phyloP scores from a whole-genome alignment of 2,888 invertebrate genomes.

The Aphrophora alni region DNA sequence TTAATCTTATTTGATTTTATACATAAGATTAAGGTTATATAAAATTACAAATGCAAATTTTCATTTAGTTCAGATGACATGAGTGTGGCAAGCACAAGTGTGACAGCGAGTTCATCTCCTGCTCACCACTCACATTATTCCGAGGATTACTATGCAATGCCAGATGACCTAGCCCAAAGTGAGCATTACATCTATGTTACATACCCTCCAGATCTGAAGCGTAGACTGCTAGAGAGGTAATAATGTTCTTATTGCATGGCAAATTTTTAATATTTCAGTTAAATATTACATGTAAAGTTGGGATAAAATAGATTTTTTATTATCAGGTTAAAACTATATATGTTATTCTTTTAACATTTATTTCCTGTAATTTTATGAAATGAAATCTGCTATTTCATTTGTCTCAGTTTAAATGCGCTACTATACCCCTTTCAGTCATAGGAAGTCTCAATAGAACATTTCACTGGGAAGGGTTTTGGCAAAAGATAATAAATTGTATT shows the following conservation, averaged over 20 bases:
- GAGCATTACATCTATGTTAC: conserved; percentile 85
- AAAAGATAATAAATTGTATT: too few species aligned
- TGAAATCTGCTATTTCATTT: neutral
- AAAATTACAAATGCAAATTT: neutral
- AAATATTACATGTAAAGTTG: neutral
- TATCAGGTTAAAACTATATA: neutral
- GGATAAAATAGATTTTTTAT: neutral
- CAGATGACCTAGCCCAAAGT: conserved; percentile 52
- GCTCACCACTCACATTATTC: conserved; percentile 56
- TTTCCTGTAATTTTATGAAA: neutral
- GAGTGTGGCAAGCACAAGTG: conserved; percentile 70
- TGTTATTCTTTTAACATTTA: too few species aligned
- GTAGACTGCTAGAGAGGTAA: conserved; percentile 81
- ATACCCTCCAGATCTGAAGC: conserved; percentile 85
- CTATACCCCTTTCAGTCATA: too few species aligned
- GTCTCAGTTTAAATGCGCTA: neutral
- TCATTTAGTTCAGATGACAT: conserved; percentile 70
- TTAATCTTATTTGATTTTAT: too few species aligned
- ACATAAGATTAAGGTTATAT: too few species aligned
- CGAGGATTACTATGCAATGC: conserved; percentile 57
- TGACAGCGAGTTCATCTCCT: conserved; percentile 71
- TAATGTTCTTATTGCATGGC: conserved; percentile 54
- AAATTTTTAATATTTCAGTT: neutral
- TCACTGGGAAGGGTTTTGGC: too few species aligned
- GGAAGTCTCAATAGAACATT: too few species aligned